These are phyloP conservation scores for Pipa parva DNA, from an alignment of 2,113 vertebrate genomes.

Conservation along the genomic window DNA sequence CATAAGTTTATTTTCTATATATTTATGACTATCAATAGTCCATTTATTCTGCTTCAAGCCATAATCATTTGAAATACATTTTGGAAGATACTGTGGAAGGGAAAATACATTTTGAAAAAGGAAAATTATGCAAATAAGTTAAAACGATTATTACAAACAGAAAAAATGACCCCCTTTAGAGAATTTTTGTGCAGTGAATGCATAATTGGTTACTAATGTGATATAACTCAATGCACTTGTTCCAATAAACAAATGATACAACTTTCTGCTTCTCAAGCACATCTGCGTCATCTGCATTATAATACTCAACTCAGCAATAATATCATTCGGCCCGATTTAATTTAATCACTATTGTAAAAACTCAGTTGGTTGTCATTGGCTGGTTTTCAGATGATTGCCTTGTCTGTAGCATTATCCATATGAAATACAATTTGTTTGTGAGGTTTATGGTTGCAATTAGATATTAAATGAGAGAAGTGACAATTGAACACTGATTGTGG, in stretches of 20 bases:
- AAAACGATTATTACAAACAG: background rate
- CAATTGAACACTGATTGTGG: background rate
- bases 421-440: background rate
- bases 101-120: no score
- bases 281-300: constrained; percentile 2
- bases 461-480: background rate
- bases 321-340: background rate
- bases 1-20: no score
- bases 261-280: constrained; percentile 3
- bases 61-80: no score
- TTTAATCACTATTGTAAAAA: background rate
- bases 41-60: no score
- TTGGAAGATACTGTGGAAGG: no score
- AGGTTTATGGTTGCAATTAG: background rate
- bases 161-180: background rate
- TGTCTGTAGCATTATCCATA: background rate
- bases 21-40: no score
- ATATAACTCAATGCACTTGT: background rate
- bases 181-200: background rate
- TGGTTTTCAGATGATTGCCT: background rate
- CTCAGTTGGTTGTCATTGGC: background rate
- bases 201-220: background rate
- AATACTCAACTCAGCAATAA: background rate
- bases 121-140: no score
- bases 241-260: background rate